Base-by-base conservation (phyloP, 2,888 invertebrate species). In the Punctoribates punctum region DNA sequence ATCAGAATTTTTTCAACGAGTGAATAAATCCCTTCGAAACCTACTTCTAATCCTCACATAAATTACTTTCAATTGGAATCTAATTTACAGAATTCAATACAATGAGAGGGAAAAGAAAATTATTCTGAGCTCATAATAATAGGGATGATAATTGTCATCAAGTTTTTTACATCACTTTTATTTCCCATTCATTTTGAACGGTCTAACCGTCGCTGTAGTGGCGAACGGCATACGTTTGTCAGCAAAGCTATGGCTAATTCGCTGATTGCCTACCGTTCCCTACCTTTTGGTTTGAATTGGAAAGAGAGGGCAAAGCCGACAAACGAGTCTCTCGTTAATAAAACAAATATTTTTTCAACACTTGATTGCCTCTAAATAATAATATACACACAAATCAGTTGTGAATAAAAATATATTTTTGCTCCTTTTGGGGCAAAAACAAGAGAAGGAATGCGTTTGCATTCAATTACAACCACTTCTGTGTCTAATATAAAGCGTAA, bases 281-380 rank as follows among this genome's bases (percentile, higher is more conserved):
- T 9, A 25, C n/a, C 25, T 25, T 9, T 23, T 2, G 20, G 13
- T 9, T 23, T 2, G 20, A 25, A 2, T 57, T 34, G 34, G 34
- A 8, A 34, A 34, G 8, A 25, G 20, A 20, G n/a, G 54, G n/a
- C 25, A 57, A 23, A 23, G 38, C 70, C 42, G 42, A 70, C 70
- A 42, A 70, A 70, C 70, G 70, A 70, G 38, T 42, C 57, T 42
- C 57, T 70, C 70, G 70, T 70, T 70, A 70, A 70, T 70, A 70
- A 70, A 70, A 42, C 70, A 70, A 70, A 70, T 70, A 70, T 70
- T 70, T 65, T 65, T 65, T 65, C 65, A 65, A 65, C 65, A 65
- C 65, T 65, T 65, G 65, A 65, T 65, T 65, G 65, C 65, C 38
- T 29, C 27, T 65, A 65, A 65, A 65, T 65, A 65, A 65, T 65